phyloP scores from a whole-genome alignment of 2,888 invertebrate species.

The Hydropsyche betteni region DNA sequence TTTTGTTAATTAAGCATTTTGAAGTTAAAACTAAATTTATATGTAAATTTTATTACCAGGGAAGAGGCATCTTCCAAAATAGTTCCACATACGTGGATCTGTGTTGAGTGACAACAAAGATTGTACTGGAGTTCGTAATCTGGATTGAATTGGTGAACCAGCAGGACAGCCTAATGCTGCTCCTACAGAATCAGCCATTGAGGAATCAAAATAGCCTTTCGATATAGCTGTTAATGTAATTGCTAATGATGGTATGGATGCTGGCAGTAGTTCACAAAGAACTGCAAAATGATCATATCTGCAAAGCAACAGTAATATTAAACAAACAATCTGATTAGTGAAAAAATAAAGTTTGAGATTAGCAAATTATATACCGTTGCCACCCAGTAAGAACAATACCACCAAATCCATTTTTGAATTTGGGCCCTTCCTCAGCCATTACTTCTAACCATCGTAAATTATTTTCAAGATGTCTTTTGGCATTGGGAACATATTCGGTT shows the following conservation, averaged over 20 bases:
- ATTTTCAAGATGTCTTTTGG: slow-evolving; percentile 75
- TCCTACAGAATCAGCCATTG: slow-evolving; percentile 61
- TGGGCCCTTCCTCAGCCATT: slow-evolving; percentile 68
- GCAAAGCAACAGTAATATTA: background rate
- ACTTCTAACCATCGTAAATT: slow-evolving; percentile 75
- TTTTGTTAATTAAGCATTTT: background rate
- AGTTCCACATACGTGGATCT: slow-evolving; percentile 71
- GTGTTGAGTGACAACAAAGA: slow-evolving; percentile 68
- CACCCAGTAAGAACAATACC: slow-evolving; percentile 70
- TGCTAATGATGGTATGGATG: slow-evolving; percentile 72
- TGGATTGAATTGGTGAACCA: slow-evolving; percentile 52
- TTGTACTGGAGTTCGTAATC: slow-evolving; percentile 50
- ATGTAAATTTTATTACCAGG: slow-evolving; percentile 63
- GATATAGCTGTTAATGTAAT: slow-evolving; percentile 68
- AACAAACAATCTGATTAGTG: too few relatives aligned
- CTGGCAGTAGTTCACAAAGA: slow-evolving; percentile 73
- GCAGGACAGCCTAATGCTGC: slow-evolving; percentile 67
- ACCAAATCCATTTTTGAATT: slow-evolving; percentile 64
- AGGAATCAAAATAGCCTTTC: slow-evolving; percentile 69
- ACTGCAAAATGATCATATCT: slow-evolving; percentile 77
- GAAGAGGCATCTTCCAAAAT: slow-evolving; percentile 70
- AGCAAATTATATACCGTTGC: slow-evolving; percentile 59
- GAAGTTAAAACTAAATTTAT: background rate
- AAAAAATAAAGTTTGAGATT: too few relatives aligned
- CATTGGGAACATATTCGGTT: slow-evolving; percentile 72